These are phyloP conservation scores for Coptodon bakossiorum DNA, from an alignment of 2,113 vertebrate species.

Conservation along the genomic window DNA sequence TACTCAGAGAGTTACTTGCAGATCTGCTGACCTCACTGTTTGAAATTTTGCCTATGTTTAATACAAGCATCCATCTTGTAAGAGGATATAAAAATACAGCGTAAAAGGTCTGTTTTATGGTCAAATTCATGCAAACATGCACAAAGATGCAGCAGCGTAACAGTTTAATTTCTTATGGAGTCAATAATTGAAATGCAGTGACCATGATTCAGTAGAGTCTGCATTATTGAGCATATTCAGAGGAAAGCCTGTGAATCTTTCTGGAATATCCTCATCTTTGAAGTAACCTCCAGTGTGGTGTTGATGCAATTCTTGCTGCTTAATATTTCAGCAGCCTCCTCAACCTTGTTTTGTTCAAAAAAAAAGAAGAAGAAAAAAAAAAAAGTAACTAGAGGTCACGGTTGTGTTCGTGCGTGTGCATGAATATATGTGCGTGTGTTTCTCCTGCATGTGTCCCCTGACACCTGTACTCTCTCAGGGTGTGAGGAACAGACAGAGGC, in stretches of 20 bases:
- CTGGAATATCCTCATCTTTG: not conserved
- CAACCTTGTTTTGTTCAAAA: slow-evolving; percentile 8
- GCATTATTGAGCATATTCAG: not conserved
- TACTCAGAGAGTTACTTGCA: not conserved
- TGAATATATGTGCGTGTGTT: not conserved
- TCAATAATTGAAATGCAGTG: not conserved
- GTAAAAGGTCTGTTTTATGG: not conserved
- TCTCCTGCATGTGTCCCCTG: slow-evolving; percentile 40
- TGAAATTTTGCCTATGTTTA: not conserved
- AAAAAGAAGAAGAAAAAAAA: not conserved
- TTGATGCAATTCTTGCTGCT: slow-evolving; percentile 31
- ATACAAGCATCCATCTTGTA: not conserved
- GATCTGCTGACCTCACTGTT: rapidly evolving
- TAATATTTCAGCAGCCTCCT: slow-evolving; percentile 43
- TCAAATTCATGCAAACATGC: not conserved
- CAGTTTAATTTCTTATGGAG: not conserved
- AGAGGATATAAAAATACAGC: not conserved
- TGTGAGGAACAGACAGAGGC: slow-evolving; percentile 59
- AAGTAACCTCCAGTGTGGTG: not conserved
- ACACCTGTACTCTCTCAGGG: slow-evolving; percentile 59
- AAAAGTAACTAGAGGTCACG: slow-evolving; percentile 24
- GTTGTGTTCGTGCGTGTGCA: not conserved
- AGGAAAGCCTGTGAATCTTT: not conserved
- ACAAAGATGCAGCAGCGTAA: not conserved
- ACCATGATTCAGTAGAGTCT: not conserved